Evolutionary conservation across 2,797 vertebrate genomes (phyloP), one percentile per base, ranked within the genome.

Genomic region (Neoniphon sammara): DNA sequence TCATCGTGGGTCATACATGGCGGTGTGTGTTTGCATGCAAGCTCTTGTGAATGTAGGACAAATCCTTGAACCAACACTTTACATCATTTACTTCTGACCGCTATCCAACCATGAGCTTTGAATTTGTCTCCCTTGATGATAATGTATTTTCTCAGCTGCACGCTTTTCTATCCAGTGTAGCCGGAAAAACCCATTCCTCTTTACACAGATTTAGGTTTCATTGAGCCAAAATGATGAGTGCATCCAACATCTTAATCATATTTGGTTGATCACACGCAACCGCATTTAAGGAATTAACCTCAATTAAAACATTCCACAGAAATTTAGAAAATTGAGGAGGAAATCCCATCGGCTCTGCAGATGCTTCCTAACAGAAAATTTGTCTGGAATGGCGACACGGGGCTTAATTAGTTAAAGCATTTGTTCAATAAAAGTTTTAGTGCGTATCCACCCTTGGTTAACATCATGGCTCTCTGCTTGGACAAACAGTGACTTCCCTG

Each of bases 321-420:
- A 70, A 80, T 64, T n/a, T 0, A 0, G 1, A 69, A 55, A 61
- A 67, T 55, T 31, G 12, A 46, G 23, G 15, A 14, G n/a, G 27
- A 80, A 64, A 61, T 70, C 60, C 61, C 49, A 0, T 54, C 7
- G 15, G 27, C 39, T 61, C 11, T 17, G 9, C 2, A 56, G 25
- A 17, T 55, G 11, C 27, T 62, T 70, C 66, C 27, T 59, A 20
- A 49, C 5, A 12, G 31, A 42, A 34, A 67, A 10, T 23, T 2
- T 10, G 15, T 31, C 20, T 31, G 12, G 17, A 15, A 56, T n/a
- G 61, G 54, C 57, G 44, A 5, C 53, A 63, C 53, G 72, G 73
- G 44, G 39, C 3, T 8, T 55, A 30, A 82, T 77, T 85, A 79
- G 21, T 55, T 25, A n/a, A 68, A 81, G 6, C 67, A 65, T 81